A percentile compares a stretch with the other conserved stretches of the same genome.
Evolutionary conservation across 1,140 invertebrate species (phyloP).

Genomic region (Drosophila tsacasi): DNA sequence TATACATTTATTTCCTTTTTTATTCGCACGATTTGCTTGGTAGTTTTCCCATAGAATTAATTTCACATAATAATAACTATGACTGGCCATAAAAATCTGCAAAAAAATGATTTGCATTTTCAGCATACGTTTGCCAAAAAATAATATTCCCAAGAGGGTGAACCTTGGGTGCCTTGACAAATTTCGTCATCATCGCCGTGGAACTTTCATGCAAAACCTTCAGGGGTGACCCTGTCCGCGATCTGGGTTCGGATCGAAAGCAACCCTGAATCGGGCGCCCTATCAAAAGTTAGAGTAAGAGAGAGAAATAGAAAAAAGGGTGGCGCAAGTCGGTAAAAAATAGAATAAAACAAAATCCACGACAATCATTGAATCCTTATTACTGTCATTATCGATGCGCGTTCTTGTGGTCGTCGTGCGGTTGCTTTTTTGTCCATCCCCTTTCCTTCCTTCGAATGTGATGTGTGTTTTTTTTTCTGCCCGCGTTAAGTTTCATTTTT

Average conservation of each 20-base stretch:
- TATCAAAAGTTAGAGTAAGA: conserved; percentile 55
- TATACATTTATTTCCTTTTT: background rate
- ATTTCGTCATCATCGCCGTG: conserved; percentile 28
- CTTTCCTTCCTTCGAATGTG: background rate
- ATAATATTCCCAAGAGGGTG: conserved; percentile 27
- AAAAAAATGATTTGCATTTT: conserved; percentile 63
- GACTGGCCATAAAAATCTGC: conserved; percentile 30
- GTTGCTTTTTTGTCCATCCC: conserved; percentile 27
- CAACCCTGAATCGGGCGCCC: conserved; percentile 53
- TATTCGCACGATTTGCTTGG: background rate
- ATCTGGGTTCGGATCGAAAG: conserved; percentile 39
- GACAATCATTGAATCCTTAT: conserved; percentile 84
- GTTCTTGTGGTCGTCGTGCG: conserved; percentile 59
- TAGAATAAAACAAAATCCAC: conserved; percentile 60
- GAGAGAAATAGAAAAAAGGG: conserved; percentile 46
- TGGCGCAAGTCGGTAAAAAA: conserved; percentile 41
- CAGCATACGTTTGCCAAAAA: conserved; percentile 20
- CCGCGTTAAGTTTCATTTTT: conserved; percentile 62
- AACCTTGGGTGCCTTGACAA: conserved; percentile 9
- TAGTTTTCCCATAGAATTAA: conserved; percentile 35
- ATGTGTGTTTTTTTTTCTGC: background rate
- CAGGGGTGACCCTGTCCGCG: conserved; percentile 34
- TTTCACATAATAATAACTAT: conserved; percentile 20
- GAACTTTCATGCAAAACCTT: conserved; percentile 62
- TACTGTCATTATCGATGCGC: conserved; percentile 77